phyloP scores from a whole-genome alignment of 2,113 vertebrate species.

The Macrotis lagotis region DNA sequence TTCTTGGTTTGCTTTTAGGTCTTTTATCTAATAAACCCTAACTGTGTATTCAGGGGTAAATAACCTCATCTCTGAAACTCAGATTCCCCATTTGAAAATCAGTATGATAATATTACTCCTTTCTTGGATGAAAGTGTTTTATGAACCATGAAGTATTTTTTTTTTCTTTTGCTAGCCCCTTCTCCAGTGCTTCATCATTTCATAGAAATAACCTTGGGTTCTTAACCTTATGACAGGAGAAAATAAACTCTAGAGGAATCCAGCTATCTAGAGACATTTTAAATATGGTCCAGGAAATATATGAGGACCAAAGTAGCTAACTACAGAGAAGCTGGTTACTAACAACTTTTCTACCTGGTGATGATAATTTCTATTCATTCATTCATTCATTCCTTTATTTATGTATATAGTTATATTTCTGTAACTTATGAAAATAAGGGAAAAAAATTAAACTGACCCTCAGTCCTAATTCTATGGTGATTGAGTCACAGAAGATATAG shows the following conservation, averaged over 20 bases:
- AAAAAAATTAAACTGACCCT: not conserved
- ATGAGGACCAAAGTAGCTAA: not conserved
- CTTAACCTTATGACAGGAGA: not conserved
- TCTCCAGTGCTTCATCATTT: not conserved
- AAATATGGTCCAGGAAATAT: not conserved
- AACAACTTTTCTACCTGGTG: not conserved
- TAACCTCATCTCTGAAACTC: not conserved
- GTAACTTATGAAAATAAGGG: not conserved
- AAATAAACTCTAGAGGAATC: not conserved
- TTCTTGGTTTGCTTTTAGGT: not conserved
- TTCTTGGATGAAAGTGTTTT: not conserved
- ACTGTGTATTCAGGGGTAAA: not conserved
- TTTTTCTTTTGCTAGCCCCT: not conserved
- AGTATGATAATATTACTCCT: not conserved
- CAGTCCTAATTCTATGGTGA: not conserved
- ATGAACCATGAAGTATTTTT: not conserved
- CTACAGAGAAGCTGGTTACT: not conserved
- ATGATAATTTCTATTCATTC: not conserved
- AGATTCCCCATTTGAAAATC: not conserved
- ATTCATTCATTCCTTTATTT: not conserved
- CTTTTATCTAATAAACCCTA: not conserved
- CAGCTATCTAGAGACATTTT: not conserved
- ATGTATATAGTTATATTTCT: too few species aligned
- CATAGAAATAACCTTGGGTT: not conserved
- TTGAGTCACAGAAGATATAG: not conserved